Evolutionary conservation across 2,888 invertebrate species (phyloP), one percentile per base, ranked within the genome.

Genomic region (Coleophora deauratella): DNA sequence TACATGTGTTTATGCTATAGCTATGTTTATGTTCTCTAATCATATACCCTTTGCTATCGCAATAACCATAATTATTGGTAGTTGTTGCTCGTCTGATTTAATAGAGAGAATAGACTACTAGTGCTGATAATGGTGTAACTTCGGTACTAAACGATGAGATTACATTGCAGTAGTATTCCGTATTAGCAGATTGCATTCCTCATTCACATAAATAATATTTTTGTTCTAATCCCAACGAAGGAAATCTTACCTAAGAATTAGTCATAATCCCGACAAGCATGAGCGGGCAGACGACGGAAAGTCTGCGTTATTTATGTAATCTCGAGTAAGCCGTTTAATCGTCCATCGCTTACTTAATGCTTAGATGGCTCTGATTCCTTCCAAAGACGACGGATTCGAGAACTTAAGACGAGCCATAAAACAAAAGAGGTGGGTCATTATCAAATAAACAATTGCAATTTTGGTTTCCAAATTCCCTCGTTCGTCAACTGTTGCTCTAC

Each of bases 251-350:
- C 60, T 56, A 50, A 57, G 57, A 61, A 62, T 69, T 58, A 58
- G 58, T 59, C 51, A 61, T 66, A 62, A 68, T 70, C 59, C 57
- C 46, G 58, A 58, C 55, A 57, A 47, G 46, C 50, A 44, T 62
- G 64, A 60, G 57, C 62, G 62, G 49, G 57, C 49, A 59, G 60
- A 57, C 57, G 59, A 54, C 52, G 59, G 52, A 57, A 63, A 58
- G 54, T 60, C 60, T 59, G 55, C 55, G 59, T 62, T 69, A 72
- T 72, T 72, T 72, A 67, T 66, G 64, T 70, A 72, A 73, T 67
- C 66, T 59, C 57, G 51, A 65, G 62, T 68, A 72, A 74, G 65
- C 67, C 57, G 66, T 68, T 72, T 74, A 77, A 78, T 75, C 71
- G 71, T 64, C 67, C 67, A 72, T 70, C 60, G 62, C 61, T 59